Base-by-base conservation (phyloP, 2,888 invertebrate species). In the Steinernema carpocapsae region DNA sequence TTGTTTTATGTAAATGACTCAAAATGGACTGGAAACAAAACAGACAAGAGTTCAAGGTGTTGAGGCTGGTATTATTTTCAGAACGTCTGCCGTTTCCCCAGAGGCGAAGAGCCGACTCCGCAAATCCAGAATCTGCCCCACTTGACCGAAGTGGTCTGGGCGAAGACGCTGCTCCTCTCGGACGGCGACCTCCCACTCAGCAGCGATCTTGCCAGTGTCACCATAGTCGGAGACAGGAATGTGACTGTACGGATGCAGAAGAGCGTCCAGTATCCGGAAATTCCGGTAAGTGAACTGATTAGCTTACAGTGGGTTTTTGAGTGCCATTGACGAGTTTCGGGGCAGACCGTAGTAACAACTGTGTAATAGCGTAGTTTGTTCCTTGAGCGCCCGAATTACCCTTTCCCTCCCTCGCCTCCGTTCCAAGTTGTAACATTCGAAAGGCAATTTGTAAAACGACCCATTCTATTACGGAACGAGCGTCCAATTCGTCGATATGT, bases 131-230 rank as follows among this genome's bases (percentile, higher is more conserved):
- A 29, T 6, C 29, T 64, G 6, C 64, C 64, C 3, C 64, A 71
- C 56, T 7, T 64, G 76, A 72, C 76, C 14, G 83, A 82, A 17
- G 76, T 78, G 45, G 83, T 86, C 0, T 86, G 85, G 85, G 79
- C 85, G 6, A 86, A 86, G 76, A 85, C 85, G 22, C 75, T 86
- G 14, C 46, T 86, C 64, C 56, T 86, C 14, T 80, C 82, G 52
- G 77, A 83, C 46, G 79, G 73, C 42, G 76, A 74, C 24, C 48
- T 70, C 64, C 82, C 79, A 1, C 46, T 83, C 64, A 71, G 52
- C 51, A 77, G 79, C 45, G 76, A 79, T n/a, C 76, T 79, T 14
- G 80, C 82, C 6, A 76, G 78, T 72, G 76, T 83, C 7, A 75
- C 75, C 1, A 72, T 84, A 12, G 73, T 70, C 19, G 75, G 76